Base-by-base conservation (phyloP, 2,888 invertebrate species). In the Tachina grossa region DNA sequence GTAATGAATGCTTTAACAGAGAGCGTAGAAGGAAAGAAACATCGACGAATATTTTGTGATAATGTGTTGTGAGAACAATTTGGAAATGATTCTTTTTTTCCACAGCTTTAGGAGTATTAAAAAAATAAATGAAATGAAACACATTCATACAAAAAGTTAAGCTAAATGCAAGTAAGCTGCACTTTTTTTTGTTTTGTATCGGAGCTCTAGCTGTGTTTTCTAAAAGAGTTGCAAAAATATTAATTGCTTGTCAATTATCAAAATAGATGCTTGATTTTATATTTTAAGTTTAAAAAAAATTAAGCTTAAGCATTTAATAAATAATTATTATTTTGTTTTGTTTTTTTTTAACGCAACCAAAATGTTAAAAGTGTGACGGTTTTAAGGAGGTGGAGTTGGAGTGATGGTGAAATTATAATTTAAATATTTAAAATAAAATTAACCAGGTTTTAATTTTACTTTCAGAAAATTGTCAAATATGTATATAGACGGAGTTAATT, bases 141-240 rank as follows among this genome's bases (percentile, higher is more conserved):
- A 81, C 83, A 84, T 82, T 82, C 81, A 83, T 78, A 82, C 76
- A 85, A 85, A 85, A 72, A 74, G 57, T 78, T 75, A 81, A 87
- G 83, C 81, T 84, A 79, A 76, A 82, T 85, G 85, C 83, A 85
- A 76, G 47, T 68, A 85, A 85, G 85, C 85, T 79, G 83, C 83
- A 79, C 79, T 79, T 80, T 71, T 71, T 77, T 69, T 78, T 65
- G 19, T 78, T 79, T 79, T 72, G 65, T 74, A 74, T 83, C 75
- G 71, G 85, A 83, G 83, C 79, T 76, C 61, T 80, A 80, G 85
- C 83, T 55, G 85, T 85, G 85, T 83, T 3, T 31, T 80, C 51
- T 78, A 72, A 85, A 75, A 75, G 63, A 87, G 87, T 88, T 88
- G 89, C 88, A 87, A 87, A 87, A 89, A 75, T 86, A 84, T 83